These are phyloP conservation scores for Callyntrura guangdongensis DNA, from an alignment of 2,888 invertebrate species.

Conservation along the genomic window DNA sequence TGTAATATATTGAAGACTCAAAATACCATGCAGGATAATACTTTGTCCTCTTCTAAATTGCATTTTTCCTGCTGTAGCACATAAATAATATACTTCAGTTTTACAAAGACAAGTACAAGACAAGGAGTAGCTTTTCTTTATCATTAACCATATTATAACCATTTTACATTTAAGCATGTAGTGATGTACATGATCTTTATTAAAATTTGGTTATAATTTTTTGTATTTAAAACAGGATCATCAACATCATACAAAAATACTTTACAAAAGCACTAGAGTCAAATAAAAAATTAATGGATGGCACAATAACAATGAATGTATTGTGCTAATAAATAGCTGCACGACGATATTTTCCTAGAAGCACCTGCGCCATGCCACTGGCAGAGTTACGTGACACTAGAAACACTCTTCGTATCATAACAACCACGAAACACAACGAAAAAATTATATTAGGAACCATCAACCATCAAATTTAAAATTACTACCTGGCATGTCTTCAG, in stretches of 20 bases:
- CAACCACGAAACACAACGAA: background rate
- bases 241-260: background rate
- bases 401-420: background rate
- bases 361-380: constrained; percentile 12
- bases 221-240: background rate
- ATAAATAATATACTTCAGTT: constrained; percentile 5
- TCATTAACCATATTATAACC: background rate
- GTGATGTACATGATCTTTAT: background rate
- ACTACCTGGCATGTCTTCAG: background rate
- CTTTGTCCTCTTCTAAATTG: constrained; percentile 5
- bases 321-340: constrained; percentile 1
- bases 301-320: background rate
- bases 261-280: background rate
- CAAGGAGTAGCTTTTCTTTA: background rate
- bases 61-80: background rate
- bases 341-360: background rate
- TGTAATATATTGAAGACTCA: too few species aligned
- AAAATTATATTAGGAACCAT: constrained; percentile 32
- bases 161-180: background rate
- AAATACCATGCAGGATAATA: background rate
- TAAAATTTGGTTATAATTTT: background rate
- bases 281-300: constrained; percentile 3
- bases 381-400: background rate
- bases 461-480: constrained; percentile 1
- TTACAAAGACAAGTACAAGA: background rate